phyloP scores from a whole-genome alignment of 2,113 vertebrate genomes.

The Neoarius graeffei region DNA sequence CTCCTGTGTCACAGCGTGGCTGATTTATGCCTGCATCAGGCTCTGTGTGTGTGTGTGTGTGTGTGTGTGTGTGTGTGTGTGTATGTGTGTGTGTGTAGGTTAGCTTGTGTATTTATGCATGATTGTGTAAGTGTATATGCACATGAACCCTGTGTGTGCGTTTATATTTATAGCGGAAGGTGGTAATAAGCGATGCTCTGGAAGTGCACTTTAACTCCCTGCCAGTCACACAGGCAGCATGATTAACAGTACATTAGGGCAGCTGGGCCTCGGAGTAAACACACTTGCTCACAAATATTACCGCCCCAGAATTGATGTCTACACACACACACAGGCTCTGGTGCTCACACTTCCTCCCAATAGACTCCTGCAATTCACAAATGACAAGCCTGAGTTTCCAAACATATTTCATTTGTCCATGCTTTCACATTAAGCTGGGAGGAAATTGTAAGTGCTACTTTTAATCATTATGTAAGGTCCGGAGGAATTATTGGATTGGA shows the following conservation, averaged over 20 bases:
- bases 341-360: conserved; percentile 32
- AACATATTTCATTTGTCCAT: conserved; percentile 41
- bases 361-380: conserved; percentile 46
- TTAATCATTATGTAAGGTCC: conserved; percentile 32
- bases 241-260: conserved; percentile 72
- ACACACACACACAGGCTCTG: conserved; percentile 45
- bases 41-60: conserved; percentile 29
- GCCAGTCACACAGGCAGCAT: conserved; percentile 72
- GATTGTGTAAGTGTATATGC: conserved; percentile 42
- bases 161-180: conserved; percentile 45
- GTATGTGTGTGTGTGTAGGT: conserved; percentile 39
- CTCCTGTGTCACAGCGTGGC: conserved; percentile 74
- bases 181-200: conserved; percentile 66
- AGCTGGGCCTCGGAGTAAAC: conserved; percentile 62
- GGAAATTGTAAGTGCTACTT: conserved; percentile 43
- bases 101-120: conserved; percentile 31
- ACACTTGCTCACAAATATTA: conserved; percentile 70
- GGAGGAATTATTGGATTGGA: conserved; percentile 14
- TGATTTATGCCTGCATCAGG: conserved; percentile 71
- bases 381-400: conserved; percentile 61
- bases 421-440: conserved; percentile 22
- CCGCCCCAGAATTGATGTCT: conserved; percentile 71
- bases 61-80: conserved; percentile 47
- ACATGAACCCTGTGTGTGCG: conserved; percentile 36
- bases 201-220: conserved; percentile 74